A percentile compares a stretch with the other conserved stretches of the same genome.
These are phyloP conservation scores for Erythrolamprus reginae DNA, from an alignment of 2,113 vertebrate species.

Conservation along the genomic window DNA sequence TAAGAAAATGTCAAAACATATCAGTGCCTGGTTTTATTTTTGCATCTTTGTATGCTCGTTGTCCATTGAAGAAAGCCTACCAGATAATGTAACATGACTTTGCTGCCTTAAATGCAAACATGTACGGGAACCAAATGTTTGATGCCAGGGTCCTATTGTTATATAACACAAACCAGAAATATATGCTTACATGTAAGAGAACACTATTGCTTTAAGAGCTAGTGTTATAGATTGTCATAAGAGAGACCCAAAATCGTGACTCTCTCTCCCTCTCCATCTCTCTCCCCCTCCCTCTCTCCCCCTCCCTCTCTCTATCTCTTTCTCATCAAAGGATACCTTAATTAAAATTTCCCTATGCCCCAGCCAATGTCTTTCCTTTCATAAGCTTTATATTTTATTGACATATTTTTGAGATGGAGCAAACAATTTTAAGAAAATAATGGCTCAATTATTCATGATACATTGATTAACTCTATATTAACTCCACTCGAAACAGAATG, in stretches of 20 bases:
- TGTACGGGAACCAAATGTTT: neutral
- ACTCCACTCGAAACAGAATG: too few species aligned
- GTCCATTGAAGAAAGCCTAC: neutral
- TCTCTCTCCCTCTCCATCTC: too few species aligned
- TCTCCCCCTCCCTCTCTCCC: too few species aligned
- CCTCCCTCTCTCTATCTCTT: too few species aligned
- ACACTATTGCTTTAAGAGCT: too few species aligned
- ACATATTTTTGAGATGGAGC: neutral
- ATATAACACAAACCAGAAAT: too few species aligned
- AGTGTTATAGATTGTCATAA: too few species aligned
- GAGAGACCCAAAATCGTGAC: too few species aligned
- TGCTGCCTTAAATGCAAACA: neutral
- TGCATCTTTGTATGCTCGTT: neutral
- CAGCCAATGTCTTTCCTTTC: neutral
- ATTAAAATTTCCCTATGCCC: neutral
- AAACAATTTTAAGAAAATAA: neutral
- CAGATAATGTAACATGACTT: neutral
- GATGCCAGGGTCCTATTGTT: neutral
- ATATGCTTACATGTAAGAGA: too few species aligned
- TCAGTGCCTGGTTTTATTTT: neutral
- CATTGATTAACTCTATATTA: neutral
- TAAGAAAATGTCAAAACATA: neutral
- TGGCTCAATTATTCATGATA: neutral
- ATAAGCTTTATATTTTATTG: neutral
- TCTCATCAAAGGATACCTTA: neutral